Percentiles rank a stretch among this genome's conserved stretches.
Evolutionary conservation across 2,797 vertebrate species (phyloP).

Genomic region (Pseudotriccus pelzelni): DNA sequence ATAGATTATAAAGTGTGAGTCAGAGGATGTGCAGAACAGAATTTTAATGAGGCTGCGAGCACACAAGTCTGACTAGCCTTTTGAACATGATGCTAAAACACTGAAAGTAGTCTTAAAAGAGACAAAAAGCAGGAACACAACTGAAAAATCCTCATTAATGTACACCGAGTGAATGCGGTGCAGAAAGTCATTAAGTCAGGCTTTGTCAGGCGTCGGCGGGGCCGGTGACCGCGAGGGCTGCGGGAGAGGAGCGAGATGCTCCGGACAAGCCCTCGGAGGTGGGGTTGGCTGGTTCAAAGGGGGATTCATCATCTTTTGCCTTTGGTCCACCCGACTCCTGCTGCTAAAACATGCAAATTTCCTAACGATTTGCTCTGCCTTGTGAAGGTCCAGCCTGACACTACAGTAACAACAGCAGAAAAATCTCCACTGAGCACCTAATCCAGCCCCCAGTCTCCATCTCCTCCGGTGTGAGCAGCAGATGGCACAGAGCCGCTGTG

Average conservation of each 20-base stretch:
- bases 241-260: background rate
- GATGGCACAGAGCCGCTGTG: constrained; percentile 46
- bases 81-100: constrained; percentile 79
- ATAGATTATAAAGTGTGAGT: constrained; percentile 86
- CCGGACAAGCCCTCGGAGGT: background rate
- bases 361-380: background rate
- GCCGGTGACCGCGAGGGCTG: background rate
- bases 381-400: background rate
- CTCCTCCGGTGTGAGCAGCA: background rate
- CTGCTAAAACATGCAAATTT: background rate
- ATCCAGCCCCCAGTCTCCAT: background rate
- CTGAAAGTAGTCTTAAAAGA: constrained; percentile 78
- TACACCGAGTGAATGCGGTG: constrained; percentile 52
- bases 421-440: background rate
- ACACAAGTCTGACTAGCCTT: constrained; percentile 81
- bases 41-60: constrained; percentile 81
- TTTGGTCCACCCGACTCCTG: background rate
- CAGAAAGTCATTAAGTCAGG: constrained; percentile 63
- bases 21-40: constrained; percentile 81
- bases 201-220: background rate
- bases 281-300: background rate
- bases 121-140: constrained; percentile 72
- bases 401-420: background rate
- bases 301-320: background rate
- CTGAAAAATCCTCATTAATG: constrained; percentile 73